A percentile compares a stretch with the other conserved stretches of the same genome.
phyloP scores from a whole-genome alignment of 1,140 invertebrate genomes.

The Zaprionus camerounensis region DNA sequence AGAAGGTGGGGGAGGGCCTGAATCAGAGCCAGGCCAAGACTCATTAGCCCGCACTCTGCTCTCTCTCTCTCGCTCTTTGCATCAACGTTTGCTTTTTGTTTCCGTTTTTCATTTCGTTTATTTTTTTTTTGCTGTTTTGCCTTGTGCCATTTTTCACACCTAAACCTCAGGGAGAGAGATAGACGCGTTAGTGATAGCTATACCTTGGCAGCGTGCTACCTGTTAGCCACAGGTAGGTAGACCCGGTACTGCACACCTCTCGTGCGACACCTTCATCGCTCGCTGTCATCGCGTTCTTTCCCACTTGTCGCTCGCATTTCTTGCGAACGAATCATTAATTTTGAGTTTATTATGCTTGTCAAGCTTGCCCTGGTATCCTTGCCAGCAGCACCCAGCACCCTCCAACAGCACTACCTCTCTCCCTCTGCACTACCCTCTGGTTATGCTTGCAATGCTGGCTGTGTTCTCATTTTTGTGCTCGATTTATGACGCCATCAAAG shows the following conservation, averaged over 20 bases:
- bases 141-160: constrained; percentile 68
- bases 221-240: constrained; percentile 55
- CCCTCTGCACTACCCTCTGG: constrained; percentile 1
- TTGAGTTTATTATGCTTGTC: constrained; percentile 63
- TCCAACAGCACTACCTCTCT: constrained; percentile 15
- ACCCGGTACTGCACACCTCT: not conserved
- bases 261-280: not conserved
- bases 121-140: constrained; percentile 14
- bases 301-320: constrained; percentile 62
- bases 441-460: constrained; percentile 3
- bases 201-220: constrained; percentile 37
- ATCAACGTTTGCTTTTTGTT: constrained; percentile 2
- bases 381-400: constrained; percentile 39
- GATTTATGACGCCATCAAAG: constrained; percentile 73
- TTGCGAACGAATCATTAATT: constrained; percentile 71
- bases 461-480: constrained; percentile 36
- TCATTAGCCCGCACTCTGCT: constrained; percentile 19
- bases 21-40: constrained; percentile 40
- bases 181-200: not conserved
- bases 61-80: not conserved
- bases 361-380: constrained; percentile 38
- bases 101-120: constrained; percentile 19
- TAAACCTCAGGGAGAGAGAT: not conserved
- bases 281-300: constrained; percentile 58
- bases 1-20: constrained; percentile 11